phyloP scores from a whole-genome alignment of 1,140 invertebrate genomes.

The Ceratitis capitata region DNA sequence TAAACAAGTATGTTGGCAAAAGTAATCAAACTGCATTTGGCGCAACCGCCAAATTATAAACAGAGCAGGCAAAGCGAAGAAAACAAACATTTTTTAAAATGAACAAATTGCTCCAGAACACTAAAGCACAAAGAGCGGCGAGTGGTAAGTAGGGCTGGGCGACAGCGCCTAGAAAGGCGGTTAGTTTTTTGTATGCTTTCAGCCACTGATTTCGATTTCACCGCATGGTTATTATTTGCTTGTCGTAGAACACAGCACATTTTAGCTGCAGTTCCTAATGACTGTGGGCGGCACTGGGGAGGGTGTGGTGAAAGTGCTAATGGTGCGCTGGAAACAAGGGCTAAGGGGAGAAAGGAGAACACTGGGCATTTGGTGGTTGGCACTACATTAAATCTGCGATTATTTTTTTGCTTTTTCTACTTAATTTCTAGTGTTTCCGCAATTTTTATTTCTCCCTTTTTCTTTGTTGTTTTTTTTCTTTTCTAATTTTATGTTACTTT shows the following conservation, averaged over 20 bases:
- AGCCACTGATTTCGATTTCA: neutral
- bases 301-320: neutral
- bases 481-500: no score
- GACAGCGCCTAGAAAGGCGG: neutral
- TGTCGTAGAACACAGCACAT: neutral
- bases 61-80: neutral
- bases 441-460: neutral
- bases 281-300: no score
- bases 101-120: neutral
- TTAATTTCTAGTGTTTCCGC: neutral
- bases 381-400: neutral
- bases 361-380: neutral
- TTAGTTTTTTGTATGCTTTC: neutral
- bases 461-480: no score
- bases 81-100: no score
- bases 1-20: constrained; percentile 5
- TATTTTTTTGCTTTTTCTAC: neutral
- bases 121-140: neutral
- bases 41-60: constrained; percentile 26
- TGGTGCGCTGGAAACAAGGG: neutral
- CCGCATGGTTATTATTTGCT: neutral
- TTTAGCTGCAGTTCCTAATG: neutral
- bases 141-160: neutral
- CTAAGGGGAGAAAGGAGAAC: neutral
- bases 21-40: constrained; percentile 9